Base-by-base conservation (phyloP, 2,113 vertebrate genomes). In the Pterocles gutturalis region DNA sequence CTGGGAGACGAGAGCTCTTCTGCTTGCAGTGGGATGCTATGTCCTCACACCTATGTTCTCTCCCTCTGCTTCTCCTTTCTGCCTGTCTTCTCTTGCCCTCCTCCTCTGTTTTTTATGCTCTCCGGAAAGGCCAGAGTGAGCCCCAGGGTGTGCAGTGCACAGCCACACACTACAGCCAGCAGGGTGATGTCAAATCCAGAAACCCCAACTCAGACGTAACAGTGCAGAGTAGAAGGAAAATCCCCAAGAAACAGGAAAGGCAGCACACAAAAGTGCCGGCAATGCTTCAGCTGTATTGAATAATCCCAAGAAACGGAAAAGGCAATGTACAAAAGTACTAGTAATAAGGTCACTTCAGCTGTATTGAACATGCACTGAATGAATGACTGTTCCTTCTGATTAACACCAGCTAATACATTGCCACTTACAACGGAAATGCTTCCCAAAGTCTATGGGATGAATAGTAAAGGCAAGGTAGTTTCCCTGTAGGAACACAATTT, bases 201-300 rank as follows among this genome's bases (percentile, higher is more conserved):
- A 94, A 80, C 48, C 46, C 45, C 65, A 65, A 28, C n/a, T 71
- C 66, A 61, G 69, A 82, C 34, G 2, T 61, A 96, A 87, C 34
- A 21, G 17, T 1, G 1, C 41, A 55, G 65, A 72, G 76, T 86
- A 90, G 38, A 95, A 94, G 77, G 91, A 95, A 97, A 97, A 97
- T 76, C 89, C 89, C 77, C 70, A 82, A 94, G 94, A 84, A 94
- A 87, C 93, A 95, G 89, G 93, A 96, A 97, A 97, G 70, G 91
- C 93, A 87, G 48, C 61, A 55, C 70, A 82, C 87, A 91, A 62
- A 94, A 87, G 96, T 79, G 73, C 94, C 83, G 89, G 91, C 76
- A 77, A 21, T n/a, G 60, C 54, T 95, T 83, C 83, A 79, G 69
- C 90, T 92, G 55, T 62, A 55, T 48, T 93, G 76, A 94, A 90